A percentile compares a stretch with the other conserved stretches of the same genome.
phyloP scores from a whole-genome alignment of 2,888 invertebrate genomes.

The Plebejus melissa region DNA sequence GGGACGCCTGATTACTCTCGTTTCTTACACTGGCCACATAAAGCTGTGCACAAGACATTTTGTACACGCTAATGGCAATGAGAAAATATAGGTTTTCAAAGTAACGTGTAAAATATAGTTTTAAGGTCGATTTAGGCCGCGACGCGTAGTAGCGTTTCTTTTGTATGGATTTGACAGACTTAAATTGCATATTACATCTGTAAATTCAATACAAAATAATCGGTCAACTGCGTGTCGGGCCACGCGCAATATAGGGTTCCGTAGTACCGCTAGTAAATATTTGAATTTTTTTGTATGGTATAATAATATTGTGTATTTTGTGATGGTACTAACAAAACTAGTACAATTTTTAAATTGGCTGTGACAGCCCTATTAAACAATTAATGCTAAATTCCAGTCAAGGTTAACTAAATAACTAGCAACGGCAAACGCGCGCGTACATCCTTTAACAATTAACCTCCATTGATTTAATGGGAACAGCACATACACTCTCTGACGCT shows the following conservation, averaged over 20 bases:
- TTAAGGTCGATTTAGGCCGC: no score
- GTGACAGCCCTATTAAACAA: conserved; percentile 19
- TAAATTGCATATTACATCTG: no score
- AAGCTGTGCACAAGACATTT: not conserved
- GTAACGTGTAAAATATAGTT: no score
- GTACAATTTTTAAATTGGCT: not conserved
- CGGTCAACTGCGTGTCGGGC: no score
- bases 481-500: not conserved
- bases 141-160: no score
- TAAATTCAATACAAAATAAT: no score
- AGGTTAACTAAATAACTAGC: not conserved
- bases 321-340: not conserved
- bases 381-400: conserved; percentile 19
- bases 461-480: conserved; percentile 1
- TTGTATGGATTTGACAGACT: no score
- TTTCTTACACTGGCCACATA: not conserved
- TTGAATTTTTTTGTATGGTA: no score
- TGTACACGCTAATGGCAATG: not conserved
- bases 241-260: no score
- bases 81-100: not conserved
- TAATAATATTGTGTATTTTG: no score
- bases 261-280: no score
- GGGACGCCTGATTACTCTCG: not conserved
- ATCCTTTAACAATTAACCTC: conserved; percentile 20
- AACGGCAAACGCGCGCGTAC: conserved; percentile 4